Evolutionary conservation across 1,140 invertebrate species (phyloP).

Genomic region (Drosophila quadrilineata): DNA sequence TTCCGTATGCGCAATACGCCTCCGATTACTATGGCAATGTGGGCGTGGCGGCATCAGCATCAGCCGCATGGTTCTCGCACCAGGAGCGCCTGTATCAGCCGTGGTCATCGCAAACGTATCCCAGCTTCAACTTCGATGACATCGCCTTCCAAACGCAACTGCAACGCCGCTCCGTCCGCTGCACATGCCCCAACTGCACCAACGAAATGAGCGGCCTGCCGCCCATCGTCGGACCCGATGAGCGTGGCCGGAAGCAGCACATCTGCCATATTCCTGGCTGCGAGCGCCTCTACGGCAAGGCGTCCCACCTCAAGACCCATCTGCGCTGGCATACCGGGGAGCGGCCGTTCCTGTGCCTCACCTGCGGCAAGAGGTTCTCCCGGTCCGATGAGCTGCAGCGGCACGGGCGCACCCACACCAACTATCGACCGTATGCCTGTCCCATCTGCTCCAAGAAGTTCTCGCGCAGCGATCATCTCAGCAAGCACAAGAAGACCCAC

Average conservation of each 20-base stretch:
- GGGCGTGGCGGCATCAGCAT: conserved; percentile 49
- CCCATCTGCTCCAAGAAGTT: conserved; percentile 89
- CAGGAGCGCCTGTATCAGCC: conserved; percentile 75
- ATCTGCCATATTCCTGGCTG: conserved; percentile 96
- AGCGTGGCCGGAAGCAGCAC: conserved; percentile 88
- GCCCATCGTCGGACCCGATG: conserved; percentile 84
- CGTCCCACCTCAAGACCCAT: conserved; percentile 94
- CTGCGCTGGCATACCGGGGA: conserved; percentile 92
- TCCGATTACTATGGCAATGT: conserved; percentile 77
- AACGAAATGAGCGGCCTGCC: conserved; percentile 85
- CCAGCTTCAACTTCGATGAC: conserved; percentile 74
- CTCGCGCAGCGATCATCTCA: conserved; percentile 91
- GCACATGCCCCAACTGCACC: conserved; percentile 88
- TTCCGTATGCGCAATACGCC: conserved; percentile 77
- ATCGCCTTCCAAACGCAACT: conserved; percentile 78
- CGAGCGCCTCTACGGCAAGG: conserved; percentile 95
- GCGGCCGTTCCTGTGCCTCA: conserved; percentile 87
- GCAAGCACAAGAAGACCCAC: conserved; percentile 92
- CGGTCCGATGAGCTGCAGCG: conserved; percentile 94
- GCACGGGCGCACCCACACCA: conserved; percentile 90
- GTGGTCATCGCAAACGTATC: conserved; percentile 75
- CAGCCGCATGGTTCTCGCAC: conserved; percentile 72
- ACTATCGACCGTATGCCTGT: conserved; percentile 91
- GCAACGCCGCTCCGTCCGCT: conserved; percentile 83
- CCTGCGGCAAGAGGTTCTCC: conserved; percentile 93